Conservation (phyloP, 2,888 invertebrate genomes). For the Branchinecta sandiegonensis region DNA sequence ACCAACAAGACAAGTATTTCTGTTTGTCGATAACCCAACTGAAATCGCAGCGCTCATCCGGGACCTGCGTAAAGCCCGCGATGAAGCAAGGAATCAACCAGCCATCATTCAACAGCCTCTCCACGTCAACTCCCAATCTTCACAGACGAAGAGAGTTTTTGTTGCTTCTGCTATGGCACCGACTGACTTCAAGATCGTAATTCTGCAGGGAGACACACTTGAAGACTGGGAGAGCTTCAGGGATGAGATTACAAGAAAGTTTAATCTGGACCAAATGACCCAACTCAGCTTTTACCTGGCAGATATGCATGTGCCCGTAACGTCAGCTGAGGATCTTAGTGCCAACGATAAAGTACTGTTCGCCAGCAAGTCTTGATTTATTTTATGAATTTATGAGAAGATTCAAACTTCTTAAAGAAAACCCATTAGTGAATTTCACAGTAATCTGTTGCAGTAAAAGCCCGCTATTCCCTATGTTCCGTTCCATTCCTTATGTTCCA, state of each 20-base stretch:
- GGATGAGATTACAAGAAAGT: background rate
- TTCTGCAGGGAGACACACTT: background rate
- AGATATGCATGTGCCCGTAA: background rate
- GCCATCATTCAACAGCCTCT: background rate
- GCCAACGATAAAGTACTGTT: background rate
- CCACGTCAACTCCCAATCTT: background rate
- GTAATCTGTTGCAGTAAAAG: too few species aligned
- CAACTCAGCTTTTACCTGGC: background rate
- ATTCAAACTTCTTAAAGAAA: too few species aligned
- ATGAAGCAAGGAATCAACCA: background rate
- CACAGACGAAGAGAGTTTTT: background rate
- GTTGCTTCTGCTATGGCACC: background rate
- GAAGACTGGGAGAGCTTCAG: background rate
- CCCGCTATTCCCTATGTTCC: too few species aligned
- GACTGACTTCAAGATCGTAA: background rate
- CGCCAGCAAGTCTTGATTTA: too few species aligned
- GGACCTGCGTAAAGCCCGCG: background rate
- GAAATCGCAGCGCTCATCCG: slow-evolving; percentile 9
- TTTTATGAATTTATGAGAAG: too few species aligned
- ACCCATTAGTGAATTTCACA: too few species aligned
- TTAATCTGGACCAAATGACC: background rate
- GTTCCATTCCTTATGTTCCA: too few species aligned
- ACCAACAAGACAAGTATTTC: background rate
- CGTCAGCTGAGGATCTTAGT: background rate
- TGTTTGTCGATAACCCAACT: background rate